phyloP scores from a whole-genome alignment of 2,797 vertebrate genomes.

The Tauraco hartlaubi region DNA sequence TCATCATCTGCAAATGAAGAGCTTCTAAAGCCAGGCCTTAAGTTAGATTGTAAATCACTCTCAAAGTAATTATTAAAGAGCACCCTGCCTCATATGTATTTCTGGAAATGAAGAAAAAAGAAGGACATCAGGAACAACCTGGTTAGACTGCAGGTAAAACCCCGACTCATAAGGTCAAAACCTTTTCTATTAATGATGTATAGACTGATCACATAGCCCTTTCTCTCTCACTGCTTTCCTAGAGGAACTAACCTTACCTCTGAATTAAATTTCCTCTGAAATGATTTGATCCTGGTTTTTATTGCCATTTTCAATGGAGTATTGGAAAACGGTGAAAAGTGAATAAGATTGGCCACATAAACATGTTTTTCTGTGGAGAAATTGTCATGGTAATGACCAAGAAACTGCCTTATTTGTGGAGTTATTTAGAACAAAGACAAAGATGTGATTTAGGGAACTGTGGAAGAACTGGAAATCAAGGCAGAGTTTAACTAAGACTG shows the following conservation, averaged over 20 bases:
- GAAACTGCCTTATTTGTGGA: not conserved
- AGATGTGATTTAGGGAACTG: not conserved
- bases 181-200: not conserved
- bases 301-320: not conserved
- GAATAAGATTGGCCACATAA: not conserved
- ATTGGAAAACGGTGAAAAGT: not conserved
- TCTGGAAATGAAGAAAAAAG: not conserved
- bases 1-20: not conserved
- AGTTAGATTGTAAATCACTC: not conserved
- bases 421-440: not conserved
- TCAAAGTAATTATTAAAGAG: not conserved
- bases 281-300: not conserved
- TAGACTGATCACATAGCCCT: accelerated
- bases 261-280: not conserved
- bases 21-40: not conserved
- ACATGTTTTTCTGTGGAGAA: not conserved
- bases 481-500: not conserved
- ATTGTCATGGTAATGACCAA: not conserved
- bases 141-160: not conserved
- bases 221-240: not conserved
- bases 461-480: not conserved
- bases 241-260: not conserved
- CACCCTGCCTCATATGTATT: not conserved
- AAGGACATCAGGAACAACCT: not conserved
- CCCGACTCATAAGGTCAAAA: not conserved